Evolutionary conservation across 2,113 vertebrate species (phyloP).

Genomic region (Toxotes chatareus): DNA sequence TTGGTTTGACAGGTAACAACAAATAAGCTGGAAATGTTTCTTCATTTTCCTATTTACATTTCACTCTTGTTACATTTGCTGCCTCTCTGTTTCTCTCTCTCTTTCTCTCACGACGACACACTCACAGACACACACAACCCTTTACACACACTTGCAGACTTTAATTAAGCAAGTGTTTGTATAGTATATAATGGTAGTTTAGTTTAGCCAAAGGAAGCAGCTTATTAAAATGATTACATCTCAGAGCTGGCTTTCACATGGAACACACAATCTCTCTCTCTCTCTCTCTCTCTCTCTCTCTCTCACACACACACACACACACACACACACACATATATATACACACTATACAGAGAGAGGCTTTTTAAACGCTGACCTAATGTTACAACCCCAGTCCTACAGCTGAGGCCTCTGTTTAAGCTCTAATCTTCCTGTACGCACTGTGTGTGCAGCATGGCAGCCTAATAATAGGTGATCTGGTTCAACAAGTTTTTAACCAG

Average conservation of each 20-base stretch:
- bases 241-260: slow-evolving; percentile 49
- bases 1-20: neutral
- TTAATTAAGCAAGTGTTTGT: slow-evolving; percentile 75
- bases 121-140: slow-evolving; percentile 14
- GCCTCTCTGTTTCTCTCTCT: neutral
- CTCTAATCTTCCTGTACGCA: slow-evolving; percentile 45
- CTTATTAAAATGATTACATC: slow-evolving; percentile 78
- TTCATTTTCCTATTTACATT: slow-evolving; percentile 4
- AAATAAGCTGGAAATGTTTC: neutral
- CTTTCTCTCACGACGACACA: neutral
- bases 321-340: slow-evolving; percentile 11
- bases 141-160: slow-evolving; percentile 45
- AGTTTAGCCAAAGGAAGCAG: slow-evolving; percentile 69
- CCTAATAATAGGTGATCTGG: slow-evolving; percentile 66
- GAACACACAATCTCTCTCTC: slow-evolving; percentile 48
- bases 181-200: slow-evolving; percentile 69
- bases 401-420: slow-evolving; percentile 36
- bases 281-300: slow-evolving; percentile 20
- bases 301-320: neutral
- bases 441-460: slow-evolving; percentile 12
- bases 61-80: slow-evolving; percentile 5
- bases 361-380: slow-evolving; percentile 47
- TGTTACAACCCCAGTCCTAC: slow-evolving; percentile 16
- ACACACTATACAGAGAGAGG: slow-evolving; percentile 15
- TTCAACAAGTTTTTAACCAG: slow-evolving; percentile 67